A percentile compares a stretch with the other conserved stretches of the same genome.
Evolutionary conservation across 30 jellyfish, hydroid and myxozoan genomes (phyloP).

Genomic region (Hydra vulgaris): DNA sequence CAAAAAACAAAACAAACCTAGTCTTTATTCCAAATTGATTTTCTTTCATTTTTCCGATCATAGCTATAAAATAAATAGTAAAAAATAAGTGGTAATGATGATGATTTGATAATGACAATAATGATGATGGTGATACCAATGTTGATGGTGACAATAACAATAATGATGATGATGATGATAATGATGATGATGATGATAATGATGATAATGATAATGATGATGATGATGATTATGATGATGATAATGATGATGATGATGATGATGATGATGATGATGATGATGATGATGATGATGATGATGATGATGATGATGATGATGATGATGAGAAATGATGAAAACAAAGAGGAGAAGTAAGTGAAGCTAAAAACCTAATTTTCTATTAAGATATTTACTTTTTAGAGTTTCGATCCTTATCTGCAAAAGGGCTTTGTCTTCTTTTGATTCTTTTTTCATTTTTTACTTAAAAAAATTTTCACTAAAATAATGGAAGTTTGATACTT

Average conservation of each 20-base stretch:
- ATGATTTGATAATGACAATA: background rate
- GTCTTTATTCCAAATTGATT: background rate
- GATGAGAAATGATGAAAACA: too few relatives aligned
- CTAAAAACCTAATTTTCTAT: too few relatives aligned
- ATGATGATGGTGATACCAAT: background rate
- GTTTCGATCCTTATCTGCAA: conserved; percentile 19
- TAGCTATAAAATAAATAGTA: background rate
- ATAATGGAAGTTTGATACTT: background rate
- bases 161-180: background rate
- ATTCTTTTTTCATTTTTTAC: background rate
- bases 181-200: background rate
- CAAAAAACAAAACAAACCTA: background rate
- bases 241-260: too few relatives aligned
- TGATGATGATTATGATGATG: too few relatives aligned
- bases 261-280: background rate
- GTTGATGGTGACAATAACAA: background rate
- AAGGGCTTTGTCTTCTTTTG: conserved; percentile 23
- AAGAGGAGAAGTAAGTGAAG: too few relatives aligned
- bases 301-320: background rate
- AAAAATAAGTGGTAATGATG: too few relatives aligned
- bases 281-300: background rate
- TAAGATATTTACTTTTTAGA: conserved; percentile 11
- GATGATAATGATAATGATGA: too few relatives aligned
- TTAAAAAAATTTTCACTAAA: too few relatives aligned
- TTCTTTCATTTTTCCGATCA: conserved; percentile 3